phyloP scores from a whole-genome alignment of 2,888 invertebrate species.

The Drymonia ruficornis region DNA sequence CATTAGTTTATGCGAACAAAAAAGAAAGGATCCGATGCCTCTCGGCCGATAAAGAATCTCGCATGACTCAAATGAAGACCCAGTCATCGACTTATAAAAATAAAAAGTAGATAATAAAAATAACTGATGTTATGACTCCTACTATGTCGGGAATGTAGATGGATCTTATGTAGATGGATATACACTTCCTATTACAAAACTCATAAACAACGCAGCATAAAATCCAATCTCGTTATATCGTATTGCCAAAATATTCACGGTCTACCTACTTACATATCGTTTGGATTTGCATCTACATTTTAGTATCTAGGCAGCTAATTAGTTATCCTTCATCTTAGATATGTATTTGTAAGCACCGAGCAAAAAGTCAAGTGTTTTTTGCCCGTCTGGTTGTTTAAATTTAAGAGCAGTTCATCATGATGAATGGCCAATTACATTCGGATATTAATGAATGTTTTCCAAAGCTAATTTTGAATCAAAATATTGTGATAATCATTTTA shows the following conservation, averaged over 20 bases:
- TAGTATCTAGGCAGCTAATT: constrained; percentile 24
- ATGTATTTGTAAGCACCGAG: constrained; percentile 18
- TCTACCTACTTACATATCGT: constrained; percentile 13
- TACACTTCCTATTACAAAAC: constrained; percentile 41
- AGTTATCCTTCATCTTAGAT: constrained; percentile 22
- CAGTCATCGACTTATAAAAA: constrained; percentile 53
- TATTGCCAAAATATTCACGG: constrained; percentile 30
- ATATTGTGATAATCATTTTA: background rate
- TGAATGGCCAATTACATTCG: constrained; percentile 24
- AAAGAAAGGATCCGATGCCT: constrained; percentile 47
- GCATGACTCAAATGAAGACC: constrained; percentile 58
- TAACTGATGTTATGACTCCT: constrained; percentile 52
- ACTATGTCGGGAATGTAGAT: constrained; percentile 40
- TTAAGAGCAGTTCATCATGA: constrained; percentile 22
- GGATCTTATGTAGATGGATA: constrained; percentile 37
- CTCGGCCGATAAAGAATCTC: constrained; percentile 44
- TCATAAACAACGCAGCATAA: constrained; percentile 18
- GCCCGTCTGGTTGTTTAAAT: constrained; percentile 23
- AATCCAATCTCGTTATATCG: constrained; percentile 15
- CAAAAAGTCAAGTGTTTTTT: constrained; percentile 36
- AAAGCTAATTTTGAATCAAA: background rate
- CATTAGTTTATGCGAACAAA: constrained; percentile 59
- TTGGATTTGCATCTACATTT: background rate
- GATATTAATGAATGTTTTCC: constrained; percentile 9
- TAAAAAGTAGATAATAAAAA: constrained; percentile 56